A percentile compares a stretch with the other conserved stretches of the same genome.
Evolutionary conservation across 1,140 invertebrate species (phyloP).

Genomic region (Littorina saxatilis): DNA sequence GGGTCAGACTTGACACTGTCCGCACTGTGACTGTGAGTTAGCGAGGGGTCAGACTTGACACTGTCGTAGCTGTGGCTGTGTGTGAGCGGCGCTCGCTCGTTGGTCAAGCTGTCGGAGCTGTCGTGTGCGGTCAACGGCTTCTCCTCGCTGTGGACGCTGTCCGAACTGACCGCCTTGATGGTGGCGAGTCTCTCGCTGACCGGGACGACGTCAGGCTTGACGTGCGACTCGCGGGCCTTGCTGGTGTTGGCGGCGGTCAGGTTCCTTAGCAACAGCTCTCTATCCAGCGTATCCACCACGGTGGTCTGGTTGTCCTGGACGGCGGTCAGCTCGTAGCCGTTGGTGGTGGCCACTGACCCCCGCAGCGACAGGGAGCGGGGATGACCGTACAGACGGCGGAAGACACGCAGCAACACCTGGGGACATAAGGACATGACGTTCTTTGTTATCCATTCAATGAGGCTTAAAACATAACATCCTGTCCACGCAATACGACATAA

Average conservation of each 20-base stretch:
- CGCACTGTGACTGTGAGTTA: background rate
- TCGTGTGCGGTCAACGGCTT: no score
- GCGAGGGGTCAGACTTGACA: background rate
- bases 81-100: background rate
- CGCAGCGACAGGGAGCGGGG: constrained; percentile 35
- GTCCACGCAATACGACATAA: no score
- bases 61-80: background rate
- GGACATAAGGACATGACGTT: no score
- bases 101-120: no score
- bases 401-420: constrained; percentile 60
- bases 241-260: background rate
- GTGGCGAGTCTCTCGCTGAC: no score
- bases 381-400: constrained; percentile 41
- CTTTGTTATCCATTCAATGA: no score
- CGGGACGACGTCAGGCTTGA: no score
- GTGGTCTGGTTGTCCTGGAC: constrained; percentile 32
- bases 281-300: constrained; percentile 13
- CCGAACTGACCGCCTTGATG: no score
- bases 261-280: background rate
- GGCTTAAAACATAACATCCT: no score
- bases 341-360: constrained; percentile 31
- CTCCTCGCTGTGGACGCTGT: no score
- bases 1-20: background rate
- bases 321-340: constrained; percentile 47
- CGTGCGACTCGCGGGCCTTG: no score